Evolutionary conservation across 2,113 vertebrate species (phyloP).

Genomic region (Typhlomys cinereus): DNA sequence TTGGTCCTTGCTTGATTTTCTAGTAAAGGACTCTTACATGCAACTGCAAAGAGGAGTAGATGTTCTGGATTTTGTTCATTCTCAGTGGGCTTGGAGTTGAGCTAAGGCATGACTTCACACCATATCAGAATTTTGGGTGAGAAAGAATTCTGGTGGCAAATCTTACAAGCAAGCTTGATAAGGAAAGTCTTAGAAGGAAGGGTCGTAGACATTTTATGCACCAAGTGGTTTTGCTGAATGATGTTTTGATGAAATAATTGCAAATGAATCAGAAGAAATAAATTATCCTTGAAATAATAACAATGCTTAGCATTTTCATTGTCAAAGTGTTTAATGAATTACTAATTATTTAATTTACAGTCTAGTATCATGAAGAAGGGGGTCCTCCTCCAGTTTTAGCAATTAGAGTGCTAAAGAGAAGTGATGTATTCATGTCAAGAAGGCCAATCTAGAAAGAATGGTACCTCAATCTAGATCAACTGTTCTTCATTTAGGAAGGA

Average conservation of each 20-base stretch:
- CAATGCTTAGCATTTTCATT: constrained; percentile 72
- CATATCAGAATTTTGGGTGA: neutral
- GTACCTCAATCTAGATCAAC: neutral
- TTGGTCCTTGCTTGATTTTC: neutral
- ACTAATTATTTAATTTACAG: constrained; percentile 72
- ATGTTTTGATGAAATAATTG: constrained; percentile 76
- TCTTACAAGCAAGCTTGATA: constrained; percentile 36
- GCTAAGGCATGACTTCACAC: neutral
- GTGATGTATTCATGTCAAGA: neutral
- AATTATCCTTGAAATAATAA: constrained; percentile 78
- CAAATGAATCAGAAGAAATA: constrained; percentile 71
- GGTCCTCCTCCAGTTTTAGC: constrained; percentile 1
- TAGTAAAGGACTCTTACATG: neutral
- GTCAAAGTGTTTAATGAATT: constrained; percentile 70
- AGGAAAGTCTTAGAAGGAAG: constrained; percentile 55
- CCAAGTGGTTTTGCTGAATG: constrained; percentile 59
- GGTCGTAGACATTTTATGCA: constrained; percentile 51
- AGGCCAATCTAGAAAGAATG: neutral
- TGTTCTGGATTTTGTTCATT: neutral
- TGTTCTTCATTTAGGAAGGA: neutral
- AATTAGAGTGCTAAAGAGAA: neutral
- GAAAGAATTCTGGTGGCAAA: constrained; percentile 39
- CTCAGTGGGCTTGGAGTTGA: neutral
- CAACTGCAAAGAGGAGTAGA: neutral
- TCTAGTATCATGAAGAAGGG: constrained; percentile 17